Evolutionary conservation across 2,888 invertebrate genomes (phyloP), one percentile per base, ranked within the genome.

Genomic region (Pachymerium ferrugineum): DNA sequence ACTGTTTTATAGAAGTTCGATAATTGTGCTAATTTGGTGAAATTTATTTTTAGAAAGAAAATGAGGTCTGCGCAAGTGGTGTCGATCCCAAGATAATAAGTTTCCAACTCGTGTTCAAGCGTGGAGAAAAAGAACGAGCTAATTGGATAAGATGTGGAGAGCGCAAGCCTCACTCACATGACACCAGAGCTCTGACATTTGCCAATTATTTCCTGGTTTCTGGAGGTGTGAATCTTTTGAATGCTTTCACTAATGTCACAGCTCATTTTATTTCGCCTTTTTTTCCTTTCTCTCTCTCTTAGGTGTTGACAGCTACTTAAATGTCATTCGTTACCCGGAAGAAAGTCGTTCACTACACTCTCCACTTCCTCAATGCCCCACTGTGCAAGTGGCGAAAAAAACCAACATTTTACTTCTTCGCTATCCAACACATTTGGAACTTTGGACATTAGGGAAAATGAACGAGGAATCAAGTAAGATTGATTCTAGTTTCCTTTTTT

Each of bases 141-240:
- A 88, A 88, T 76, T 96, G 96, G 96, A 89, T 94, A 0, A 90
- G 90, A 80, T 89, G 90, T 78, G 86, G 90, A 6, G 90, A 92
- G 77, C 86, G 92, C 75, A 86, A 87, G 79, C 88, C 92, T 71
- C 96, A 97, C 82, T 89, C 89, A 70, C 94, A 97, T 81, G 95
- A 95, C 83, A 93, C 97, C 0, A 87, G 90, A 78, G 87, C 89
- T 0, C 82, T 96, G 72, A 85, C 87, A 1, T 84, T 89, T 42
- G 85, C 87, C 71, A 87, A 86, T 10, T 85, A 88, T 4, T 87
- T 87, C 79, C 84, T 95, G 19, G 87, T 91, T 78, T 93, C 94
- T 0, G 92, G 89, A 75, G 95, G 85, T 85, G 78, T 73, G 19
- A 22, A 71, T 74, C 54, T 73, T 8, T 73, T 30, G 14, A 68